Conservation (phyloP, 2,797 vertebrate genomes). For the Naso thynnoides region DNA sequence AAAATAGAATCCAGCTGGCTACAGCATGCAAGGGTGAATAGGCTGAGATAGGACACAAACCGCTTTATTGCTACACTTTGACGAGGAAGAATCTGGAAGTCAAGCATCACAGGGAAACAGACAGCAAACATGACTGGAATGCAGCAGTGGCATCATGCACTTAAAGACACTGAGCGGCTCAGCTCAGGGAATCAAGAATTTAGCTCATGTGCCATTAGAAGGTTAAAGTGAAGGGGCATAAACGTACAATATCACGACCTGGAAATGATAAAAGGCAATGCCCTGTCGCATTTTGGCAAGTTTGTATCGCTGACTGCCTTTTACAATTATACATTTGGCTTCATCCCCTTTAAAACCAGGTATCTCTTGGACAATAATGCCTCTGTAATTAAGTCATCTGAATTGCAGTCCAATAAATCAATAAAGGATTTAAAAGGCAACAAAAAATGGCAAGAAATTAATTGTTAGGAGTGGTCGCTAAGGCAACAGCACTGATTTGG, state of each 20-base stretch:
- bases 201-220: constrained; percentile 47
- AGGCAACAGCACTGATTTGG: constrained; percentile 79
- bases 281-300: constrained; percentile 60
- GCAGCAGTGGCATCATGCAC: constrained; percentile 77
- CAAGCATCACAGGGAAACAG: constrained; percentile 77
- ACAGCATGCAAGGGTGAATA: constrained; percentile 74
- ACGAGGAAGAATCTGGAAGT: constrained; percentile 83
- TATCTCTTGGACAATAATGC: constrained; percentile 22
- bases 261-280: constrained; percentile 56
- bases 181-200: constrained; percentile 45
- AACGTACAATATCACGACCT: constrained; percentile 27
- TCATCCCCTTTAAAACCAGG: constrained; percentile 46
- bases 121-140: constrained; percentile 68
- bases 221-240: constrained; percentile 30
- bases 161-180: constrained; percentile 57
- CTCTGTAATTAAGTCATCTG: constrained; percentile 29
- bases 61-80: constrained; percentile 83
- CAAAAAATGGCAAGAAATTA: constrained; percentile 45
- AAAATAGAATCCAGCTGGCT: constrained; percentile 70
- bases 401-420: constrained; percentile 40
- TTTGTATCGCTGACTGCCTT: constrained; percentile 48
- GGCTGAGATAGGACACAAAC: constrained; percentile 64
- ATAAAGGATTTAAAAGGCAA: constrained; percentile 62
- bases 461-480: constrained; percentile 62
- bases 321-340: constrained; percentile 64